Base-by-base conservation (phyloP, 1,140 invertebrate genomes). In the Aphelenchoides avenae region DNA sequence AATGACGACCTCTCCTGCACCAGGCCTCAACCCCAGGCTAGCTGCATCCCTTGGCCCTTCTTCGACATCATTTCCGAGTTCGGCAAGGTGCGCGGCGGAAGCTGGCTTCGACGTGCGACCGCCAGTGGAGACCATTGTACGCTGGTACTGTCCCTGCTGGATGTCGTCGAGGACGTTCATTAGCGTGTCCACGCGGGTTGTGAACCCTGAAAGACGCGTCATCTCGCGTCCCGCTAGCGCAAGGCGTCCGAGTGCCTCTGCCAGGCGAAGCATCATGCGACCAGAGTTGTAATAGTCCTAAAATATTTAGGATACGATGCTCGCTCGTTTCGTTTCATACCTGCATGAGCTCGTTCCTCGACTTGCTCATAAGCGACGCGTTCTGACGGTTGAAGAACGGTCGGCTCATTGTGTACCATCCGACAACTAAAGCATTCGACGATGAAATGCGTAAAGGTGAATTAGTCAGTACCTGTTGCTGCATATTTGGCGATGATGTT, bases 401-500 rank as follows among this genome's bases (percentile, higher is more conserved):
- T 43, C 91, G 81, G 52, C 89, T 91, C 1, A 98, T 91, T 0
- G 91, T 87, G 71, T 88, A 87, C 80, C 95, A 98, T 43, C 93
- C 93, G 56, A 96, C 86, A 41, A 13, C 18, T 18, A 36, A n/a
- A n/a, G n/a, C n/a, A n/a, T n/a, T 36, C 34, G 34, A 13, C 34
- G n/a, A 36, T 13, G 13, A 18, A 43, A 43, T 18, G 30, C n/a
- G 3, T n/a, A 42, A 4, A 42, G 15, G 15, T 39, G 15, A 15
- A 42, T 26, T 26, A 43, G 29, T 22, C 30, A 33, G 41, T 46
- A 11, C 90, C 86, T 13, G 89, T 92, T 1, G 91, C 92, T 55
- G 91, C 81, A 82, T 97, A 97, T 84, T 95, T 95, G 20, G 89
- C 92, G 55, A 97, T 83, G 51, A 97, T 87, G 78, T 95, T 97